Base-by-base conservation (phyloP, 1,140 invertebrate genomes). In the Philotrypesis tridentata region DNA sequence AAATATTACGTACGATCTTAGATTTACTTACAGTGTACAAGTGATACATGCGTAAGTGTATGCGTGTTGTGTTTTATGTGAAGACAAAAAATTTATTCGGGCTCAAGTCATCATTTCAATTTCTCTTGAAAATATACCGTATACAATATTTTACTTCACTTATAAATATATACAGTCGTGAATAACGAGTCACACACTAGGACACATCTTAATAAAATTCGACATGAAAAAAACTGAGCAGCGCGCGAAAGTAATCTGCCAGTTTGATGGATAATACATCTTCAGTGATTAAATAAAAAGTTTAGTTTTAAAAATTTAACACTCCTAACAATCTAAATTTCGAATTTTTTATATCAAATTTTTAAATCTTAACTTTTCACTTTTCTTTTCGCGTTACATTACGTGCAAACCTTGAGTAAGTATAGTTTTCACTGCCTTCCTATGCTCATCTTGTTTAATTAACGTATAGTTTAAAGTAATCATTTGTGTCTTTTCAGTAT, bases 131-230 rank as follows among this genome's bases (percentile, higher is more conserved):
- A 92, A 92, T 91, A 92, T 91, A 91, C 88, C 90, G 90, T 92
- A 91, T 92, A 91, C 89, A 92, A 90, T 91, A 89, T 91, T 90
- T 90, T 88, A 90, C 86, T 90, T 92, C 88, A 90, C 87, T 89
- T 90, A 91, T 90, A 90, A 89, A 91, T 91, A 92, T 91, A 89
- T 92, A 91, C 90, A 92, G 87, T 90, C 85, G 85, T 89, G 86
- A 87, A 83, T 88, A 89, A 85, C 85, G 85, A 87, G 82, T 80
- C 75, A 87, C 89, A 85, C 88, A 90, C 90, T 90, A 88, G 84
- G 85, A 88, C 84, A 85, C 73, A 84, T 86, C 61, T 83, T 85
- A 83, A n/a, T n/a, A n/a, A 83, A 83, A 87, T 87, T 84, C 83
- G 86, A 90, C 88, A 90, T 85, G 86, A 89, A 79, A 78, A n/a